A percentile compares a stretch with the other conserved stretches of the same genome.
These are phyloP conservation scores for Coenobita brevimanus DNA, from an alignment of 1,140 invertebrate species.

Conservation along the genomic window DNA sequence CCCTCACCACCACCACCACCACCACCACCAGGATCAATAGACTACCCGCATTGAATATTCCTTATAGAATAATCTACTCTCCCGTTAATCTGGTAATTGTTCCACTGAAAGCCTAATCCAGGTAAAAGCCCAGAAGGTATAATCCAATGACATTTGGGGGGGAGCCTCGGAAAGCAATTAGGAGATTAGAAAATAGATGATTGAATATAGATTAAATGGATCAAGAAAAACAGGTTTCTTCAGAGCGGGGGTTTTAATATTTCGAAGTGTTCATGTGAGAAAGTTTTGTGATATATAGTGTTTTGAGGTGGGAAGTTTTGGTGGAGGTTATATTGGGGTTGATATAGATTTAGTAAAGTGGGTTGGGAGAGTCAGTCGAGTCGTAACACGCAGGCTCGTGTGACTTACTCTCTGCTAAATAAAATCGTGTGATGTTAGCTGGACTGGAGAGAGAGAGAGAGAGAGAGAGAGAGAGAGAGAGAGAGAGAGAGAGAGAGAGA, in stretches of 20 bases:
- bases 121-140: constrained; percentile 55
- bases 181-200: constrained; percentile 58
- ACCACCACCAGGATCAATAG: not conserved
- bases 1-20: not conserved
- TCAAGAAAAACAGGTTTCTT: not conserved
- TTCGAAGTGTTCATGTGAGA: too few species aligned
- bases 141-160: constrained; percentile 60
- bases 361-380: too few species aligned
- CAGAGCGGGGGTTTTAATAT: not conserved
- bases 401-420: too few species aligned
- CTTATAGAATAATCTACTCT: constrained; percentile 45
- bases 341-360: too few species aligned
- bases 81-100: constrained; percentile 58
- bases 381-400: too few species aligned
- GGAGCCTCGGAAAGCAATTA: constrained; percentile 57
- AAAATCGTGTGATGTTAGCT: too few species aligned
- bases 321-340: too few species aligned
- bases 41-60: constrained; percentile 16
- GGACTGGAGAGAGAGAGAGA: not conserved
- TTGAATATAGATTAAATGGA: constrained; percentile 43
- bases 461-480: not conserved
- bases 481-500: too few species aligned
- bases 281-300: too few species aligned
- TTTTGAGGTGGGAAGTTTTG: too few species aligned
- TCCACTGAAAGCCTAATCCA: constrained; percentile 62